Evolutionary conservation across 2,888 invertebrate genomes (phyloP).

Genomic region (Drosophila pseudotalamancana): DNA sequence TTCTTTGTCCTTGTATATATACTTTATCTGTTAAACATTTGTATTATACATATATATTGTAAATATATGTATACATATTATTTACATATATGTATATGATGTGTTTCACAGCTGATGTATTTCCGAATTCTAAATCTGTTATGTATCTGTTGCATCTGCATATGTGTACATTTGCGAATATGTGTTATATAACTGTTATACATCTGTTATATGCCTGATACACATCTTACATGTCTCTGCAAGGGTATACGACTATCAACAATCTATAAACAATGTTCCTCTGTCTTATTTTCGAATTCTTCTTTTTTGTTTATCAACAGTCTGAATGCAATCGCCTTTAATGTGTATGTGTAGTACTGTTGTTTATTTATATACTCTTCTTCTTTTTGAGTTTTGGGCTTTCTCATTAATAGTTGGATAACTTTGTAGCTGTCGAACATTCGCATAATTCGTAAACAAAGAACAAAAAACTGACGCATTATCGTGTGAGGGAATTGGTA

Average conservation of each 20-base stretch:
- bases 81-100: too few relatives aligned
- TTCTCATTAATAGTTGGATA: slow-evolving; percentile 37
- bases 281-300: slow-evolving; percentile 2
- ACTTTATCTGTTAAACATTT: too few relatives aligned
- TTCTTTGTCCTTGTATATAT: too few relatives aligned
- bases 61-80: too few relatives aligned
- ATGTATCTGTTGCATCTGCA: too few relatives aligned
- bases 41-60: too few relatives aligned
- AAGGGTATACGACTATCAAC: neutral
- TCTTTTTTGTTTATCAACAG: slow-evolving; percentile 55
- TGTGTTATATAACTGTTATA: too few relatives aligned
- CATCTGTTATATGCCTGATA: too few relatives aligned
- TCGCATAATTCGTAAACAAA: slow-evolving; percentile 38
- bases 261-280: neutral
- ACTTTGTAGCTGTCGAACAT: slow-evolving; percentile 25
- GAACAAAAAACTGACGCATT: slow-evolving; percentile 8
- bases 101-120: too few relatives aligned
- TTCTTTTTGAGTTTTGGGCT: slow-evolving; percentile 7
- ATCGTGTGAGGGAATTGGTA: neutral
- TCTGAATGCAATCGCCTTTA: slow-evolving; percentile 58
- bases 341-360: neutral
- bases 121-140: too few relatives aligned
- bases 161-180: too few relatives aligned
- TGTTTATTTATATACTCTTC: neutral
- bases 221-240: too few relatives aligned